phyloP scores from a whole-genome alignment of 2,797 vertebrate species.

The Benthosema pterotum region DNA sequence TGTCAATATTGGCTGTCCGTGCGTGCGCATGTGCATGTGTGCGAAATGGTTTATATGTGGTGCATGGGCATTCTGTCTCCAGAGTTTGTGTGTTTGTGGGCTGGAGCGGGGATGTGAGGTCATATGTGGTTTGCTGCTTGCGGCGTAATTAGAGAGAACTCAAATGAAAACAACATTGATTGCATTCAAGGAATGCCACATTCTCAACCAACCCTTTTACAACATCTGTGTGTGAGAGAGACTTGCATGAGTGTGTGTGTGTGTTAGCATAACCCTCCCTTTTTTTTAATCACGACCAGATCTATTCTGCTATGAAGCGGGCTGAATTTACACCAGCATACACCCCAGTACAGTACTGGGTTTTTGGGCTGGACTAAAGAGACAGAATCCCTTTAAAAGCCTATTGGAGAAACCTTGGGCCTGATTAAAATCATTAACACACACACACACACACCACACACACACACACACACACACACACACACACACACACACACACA shows the following conservation, averaged over 20 bases:
- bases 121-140: conserved; percentile 66
- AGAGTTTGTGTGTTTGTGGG: conserved; percentile 23
- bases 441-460: neutral
- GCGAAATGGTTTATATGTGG: conserved; percentile 5
- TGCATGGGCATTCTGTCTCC: conserved; percentile 11
- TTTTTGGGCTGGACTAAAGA: conserved; percentile 5
- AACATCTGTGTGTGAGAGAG: conserved; percentile 8
- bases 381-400: conserved; percentile 23
- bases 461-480: neutral
- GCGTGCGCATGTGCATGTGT: conserved; percentile 1
- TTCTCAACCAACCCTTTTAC: conserved; percentile 27
- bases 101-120: conserved; percentile 66
- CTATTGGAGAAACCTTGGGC: conserved; percentile 34
- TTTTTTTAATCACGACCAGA: conserved; percentile 28
- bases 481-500: too few species aligned
- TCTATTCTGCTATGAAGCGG: conserved; percentile 4
- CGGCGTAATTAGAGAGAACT: conserved; percentile 66
- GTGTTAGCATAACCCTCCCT: conserved; percentile 13
- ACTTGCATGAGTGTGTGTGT: neutral
- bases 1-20: conserved; percentile 31
- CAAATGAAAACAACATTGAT: conserved; percentile 68
- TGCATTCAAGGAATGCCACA: conserved; percentile 49
- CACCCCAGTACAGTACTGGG: neutral
- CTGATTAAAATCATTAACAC: conserved; percentile 44
- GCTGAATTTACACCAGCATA: conserved; percentile 20